These are phyloP conservation scores for Lipotes vexillifer DNA, from an alignment of 2,113 vertebrate species.

Conservation along the genomic window DNA sequence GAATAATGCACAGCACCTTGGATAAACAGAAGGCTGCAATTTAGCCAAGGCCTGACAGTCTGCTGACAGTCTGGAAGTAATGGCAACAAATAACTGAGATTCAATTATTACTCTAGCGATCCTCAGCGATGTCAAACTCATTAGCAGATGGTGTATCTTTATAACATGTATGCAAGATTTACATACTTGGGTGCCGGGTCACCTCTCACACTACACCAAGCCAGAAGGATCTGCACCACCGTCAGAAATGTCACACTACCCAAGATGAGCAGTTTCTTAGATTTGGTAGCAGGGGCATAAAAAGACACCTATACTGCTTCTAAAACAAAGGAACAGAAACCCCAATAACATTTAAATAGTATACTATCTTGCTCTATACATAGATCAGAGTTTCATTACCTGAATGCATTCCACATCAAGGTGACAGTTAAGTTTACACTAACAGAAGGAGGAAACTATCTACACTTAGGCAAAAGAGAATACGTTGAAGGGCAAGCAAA, in stretches of 20 bases:
- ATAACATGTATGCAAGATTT: not conserved
- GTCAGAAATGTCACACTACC: not conserved
- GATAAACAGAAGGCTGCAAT: conserved; percentile 6
- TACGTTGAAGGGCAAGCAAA: not conserved
- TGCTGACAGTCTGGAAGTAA: conserved; percentile 55
- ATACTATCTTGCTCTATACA: not conserved
- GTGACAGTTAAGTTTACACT: not conserved
- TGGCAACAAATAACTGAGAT: conserved; percentile 17
- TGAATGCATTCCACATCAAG: not conserved
- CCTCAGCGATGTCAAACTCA: not conserved
- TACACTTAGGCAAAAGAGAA: not conserved
- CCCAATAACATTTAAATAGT: not conserved
- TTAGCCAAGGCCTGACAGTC: not conserved
- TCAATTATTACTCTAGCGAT: conserved; percentile 47
- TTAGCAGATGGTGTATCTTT: not conserved
- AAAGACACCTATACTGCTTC: not conserved
- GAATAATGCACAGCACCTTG: not conserved
- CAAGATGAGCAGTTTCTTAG: not conserved
- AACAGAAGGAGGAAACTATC: not conserved
- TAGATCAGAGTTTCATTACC: not conserved
- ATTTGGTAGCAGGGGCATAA: not conserved
- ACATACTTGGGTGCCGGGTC: not conserved
- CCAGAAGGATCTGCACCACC: not conserved
- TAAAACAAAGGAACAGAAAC: not conserved
- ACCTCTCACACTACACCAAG: not conserved